Conservation (phyloP, 2,113 vertebrate species). For the Trematomus loennbergii region DNA sequence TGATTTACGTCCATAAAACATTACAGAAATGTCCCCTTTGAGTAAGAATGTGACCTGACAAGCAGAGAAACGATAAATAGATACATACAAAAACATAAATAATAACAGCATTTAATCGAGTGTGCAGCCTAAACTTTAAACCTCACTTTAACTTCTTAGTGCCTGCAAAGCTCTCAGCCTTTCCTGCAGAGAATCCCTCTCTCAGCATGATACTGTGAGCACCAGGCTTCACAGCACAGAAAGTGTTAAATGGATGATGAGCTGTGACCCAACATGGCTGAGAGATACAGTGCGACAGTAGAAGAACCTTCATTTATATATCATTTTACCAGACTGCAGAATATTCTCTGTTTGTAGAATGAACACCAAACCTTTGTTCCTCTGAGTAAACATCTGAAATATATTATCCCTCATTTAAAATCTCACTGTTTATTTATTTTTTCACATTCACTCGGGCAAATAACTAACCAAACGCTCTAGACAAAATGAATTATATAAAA, state of each 20-base stretch:
- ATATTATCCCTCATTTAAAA: background rate
- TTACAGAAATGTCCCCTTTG: background rate
- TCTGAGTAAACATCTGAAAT: background rate
- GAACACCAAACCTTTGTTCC: background rate
- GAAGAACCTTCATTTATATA: background rate
- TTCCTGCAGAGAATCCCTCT: constrained; percentile 35
- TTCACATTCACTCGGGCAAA: background rate
- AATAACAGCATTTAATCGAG: background rate
- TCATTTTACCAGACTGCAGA: background rate
- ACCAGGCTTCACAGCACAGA: constrained; percentile 58
- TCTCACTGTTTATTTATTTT: background rate
- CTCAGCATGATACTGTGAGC: constrained; percentile 45
- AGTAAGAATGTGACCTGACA: background rate
- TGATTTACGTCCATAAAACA: background rate
- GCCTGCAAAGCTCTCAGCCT: constrained; percentile 15
- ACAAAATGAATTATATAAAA: no score
- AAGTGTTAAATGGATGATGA: constrained; percentile 25
- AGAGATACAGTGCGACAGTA: constrained; percentile 3
- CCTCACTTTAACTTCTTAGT: constrained; percentile 28
- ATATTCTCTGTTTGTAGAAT: background rate
- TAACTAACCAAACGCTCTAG: no score
- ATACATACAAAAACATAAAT: background rate
- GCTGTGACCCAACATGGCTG: constrained; percentile 24
- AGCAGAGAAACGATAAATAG: background rate
- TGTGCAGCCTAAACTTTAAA: background rate